Evolutionary conservation across 2,113 vertebrate genomes (phyloP).

Genomic region (Hemichromis elongatus): DNA sequence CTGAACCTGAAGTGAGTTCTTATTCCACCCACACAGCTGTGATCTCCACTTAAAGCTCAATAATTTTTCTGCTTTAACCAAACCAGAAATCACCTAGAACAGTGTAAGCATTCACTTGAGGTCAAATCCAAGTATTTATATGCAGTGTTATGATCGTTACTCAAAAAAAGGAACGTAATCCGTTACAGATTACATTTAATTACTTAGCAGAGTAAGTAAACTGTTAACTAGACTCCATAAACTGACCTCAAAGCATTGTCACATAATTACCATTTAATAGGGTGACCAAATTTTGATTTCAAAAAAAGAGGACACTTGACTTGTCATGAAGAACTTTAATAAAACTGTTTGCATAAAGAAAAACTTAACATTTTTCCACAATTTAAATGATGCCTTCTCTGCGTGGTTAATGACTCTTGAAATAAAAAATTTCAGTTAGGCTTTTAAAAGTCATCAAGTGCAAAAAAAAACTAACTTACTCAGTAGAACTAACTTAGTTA

Average conservation of each 20-base stretch:
- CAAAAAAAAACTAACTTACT: no score
- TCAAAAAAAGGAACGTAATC: neutral
- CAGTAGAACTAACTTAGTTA: no score
- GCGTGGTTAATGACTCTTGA: no score
- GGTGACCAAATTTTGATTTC: no score
- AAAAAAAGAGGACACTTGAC: no score
- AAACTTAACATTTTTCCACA: no score
- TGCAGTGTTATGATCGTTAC: neutral
- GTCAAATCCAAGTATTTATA: neutral
- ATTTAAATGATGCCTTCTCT: no score
- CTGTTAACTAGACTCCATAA: neutral
- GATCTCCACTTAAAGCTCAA: neutral
- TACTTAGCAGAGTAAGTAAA: neutral
- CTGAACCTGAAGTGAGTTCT: fast-evolving
- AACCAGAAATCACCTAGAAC: neutral
- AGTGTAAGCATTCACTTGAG: fast-evolving
- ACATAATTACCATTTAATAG: neutral
- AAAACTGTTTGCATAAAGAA: no score
- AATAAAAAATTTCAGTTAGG: no score
- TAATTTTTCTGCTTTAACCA: neutral
- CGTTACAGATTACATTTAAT: fast-evolving
- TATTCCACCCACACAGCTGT: neutral
- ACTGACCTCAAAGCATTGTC: neutral
- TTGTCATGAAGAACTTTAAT: no score
- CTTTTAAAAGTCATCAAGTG: no score